phyloP scores from a whole-genome alignment of 2,113 vertebrate species.

The Hipposideros armiger region DNA sequence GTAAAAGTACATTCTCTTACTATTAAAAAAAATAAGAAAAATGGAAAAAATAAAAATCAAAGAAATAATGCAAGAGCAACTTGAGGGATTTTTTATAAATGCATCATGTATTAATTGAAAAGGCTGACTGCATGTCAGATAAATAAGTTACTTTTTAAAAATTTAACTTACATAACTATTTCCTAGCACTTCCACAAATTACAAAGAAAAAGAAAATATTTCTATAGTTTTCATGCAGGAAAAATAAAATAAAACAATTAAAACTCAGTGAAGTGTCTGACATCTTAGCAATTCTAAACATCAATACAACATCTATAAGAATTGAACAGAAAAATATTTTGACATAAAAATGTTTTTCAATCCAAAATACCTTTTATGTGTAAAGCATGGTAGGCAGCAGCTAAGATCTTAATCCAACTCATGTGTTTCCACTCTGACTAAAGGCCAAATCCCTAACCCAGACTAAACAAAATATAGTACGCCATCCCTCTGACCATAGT shows the following conservation, averaged over 20 bases:
- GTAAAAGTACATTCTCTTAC: not conserved
- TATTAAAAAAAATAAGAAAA: not conserved
- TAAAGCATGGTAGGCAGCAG: not conserved
- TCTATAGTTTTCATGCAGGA: not conserved
- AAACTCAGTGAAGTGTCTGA: not conserved
- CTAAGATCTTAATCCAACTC: not conserved
- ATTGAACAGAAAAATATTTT: not conserved
- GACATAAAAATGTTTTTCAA: not conserved
- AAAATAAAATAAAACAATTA: conserved; percentile 16
- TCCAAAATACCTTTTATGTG: not conserved
- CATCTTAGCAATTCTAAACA: conserved; percentile 3
- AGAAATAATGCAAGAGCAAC: not conserved
- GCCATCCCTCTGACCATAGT: too few relatives aligned
- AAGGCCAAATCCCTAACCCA: not conserved
- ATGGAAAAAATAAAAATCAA: not conserved
- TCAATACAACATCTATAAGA: not conserved
- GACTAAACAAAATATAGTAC: not conserved
- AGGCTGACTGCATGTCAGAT: not conserved
- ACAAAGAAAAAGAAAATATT: conserved; percentile 3
- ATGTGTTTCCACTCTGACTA: not conserved
- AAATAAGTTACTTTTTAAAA: not conserved
- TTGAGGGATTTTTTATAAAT: not conserved
- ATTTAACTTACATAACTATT: not conserved
- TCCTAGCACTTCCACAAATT: not conserved
- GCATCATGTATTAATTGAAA: not conserved